A percentile compares a stretch with the other conserved stretches of the same genome.
phyloP scores from a whole-genome alignment of 2,888 invertebrate genomes.

The Atrina japonica region DNA sequence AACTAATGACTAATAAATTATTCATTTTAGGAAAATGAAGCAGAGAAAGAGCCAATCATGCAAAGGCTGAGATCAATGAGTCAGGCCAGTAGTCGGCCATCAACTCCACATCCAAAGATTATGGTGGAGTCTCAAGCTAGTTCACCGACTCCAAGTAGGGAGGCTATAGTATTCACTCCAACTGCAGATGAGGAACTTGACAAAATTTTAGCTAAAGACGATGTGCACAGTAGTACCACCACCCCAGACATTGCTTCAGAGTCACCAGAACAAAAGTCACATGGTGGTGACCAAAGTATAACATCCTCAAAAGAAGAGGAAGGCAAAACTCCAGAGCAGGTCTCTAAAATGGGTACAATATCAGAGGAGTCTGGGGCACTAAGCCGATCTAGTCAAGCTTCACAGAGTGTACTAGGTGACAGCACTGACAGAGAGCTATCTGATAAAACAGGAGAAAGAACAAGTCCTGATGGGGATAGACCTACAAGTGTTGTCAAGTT shows the following conservation, averaged over 20 bases:
- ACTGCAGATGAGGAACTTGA: constrained; percentile 72
- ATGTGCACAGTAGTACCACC: constrained; percentile 45
- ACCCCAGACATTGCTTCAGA: constrained; percentile 35
- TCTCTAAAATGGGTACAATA: neutral
- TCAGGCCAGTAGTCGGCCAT: constrained; percentile 46
- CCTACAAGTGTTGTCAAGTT: constrained; percentile 62
- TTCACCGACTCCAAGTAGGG: constrained; percentile 60
- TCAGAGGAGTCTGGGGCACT: constrained; percentile 37
- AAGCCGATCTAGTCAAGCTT: constrained; percentile 34
- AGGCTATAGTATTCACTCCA: constrained; percentile 64
- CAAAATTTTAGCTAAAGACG: constrained; percentile 61
- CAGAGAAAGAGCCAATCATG: constrained; percentile 52
- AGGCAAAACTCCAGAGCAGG: constrained; percentile 17
- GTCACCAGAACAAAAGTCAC: constrained; percentile 32
- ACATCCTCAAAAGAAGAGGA: constrained; percentile 9
- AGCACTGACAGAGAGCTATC: constrained; percentile 21
- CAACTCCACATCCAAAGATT: constrained; percentile 30
- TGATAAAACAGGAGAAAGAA: constrained; percentile 9
- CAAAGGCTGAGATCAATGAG: constrained; percentile 56
- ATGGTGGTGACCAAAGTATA: constrained; percentile 5
- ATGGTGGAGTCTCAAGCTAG: constrained; percentile 9
- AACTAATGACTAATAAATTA: neutral
- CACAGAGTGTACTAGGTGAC: constrained; percentile 35
- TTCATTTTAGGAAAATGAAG: constrained; percentile 53
- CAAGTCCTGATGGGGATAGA: constrained; percentile 36